phyloP scores from a whole-genome alignment of 2,797 vertebrate genomes.

The Halcyon chelicuti region DNA sequence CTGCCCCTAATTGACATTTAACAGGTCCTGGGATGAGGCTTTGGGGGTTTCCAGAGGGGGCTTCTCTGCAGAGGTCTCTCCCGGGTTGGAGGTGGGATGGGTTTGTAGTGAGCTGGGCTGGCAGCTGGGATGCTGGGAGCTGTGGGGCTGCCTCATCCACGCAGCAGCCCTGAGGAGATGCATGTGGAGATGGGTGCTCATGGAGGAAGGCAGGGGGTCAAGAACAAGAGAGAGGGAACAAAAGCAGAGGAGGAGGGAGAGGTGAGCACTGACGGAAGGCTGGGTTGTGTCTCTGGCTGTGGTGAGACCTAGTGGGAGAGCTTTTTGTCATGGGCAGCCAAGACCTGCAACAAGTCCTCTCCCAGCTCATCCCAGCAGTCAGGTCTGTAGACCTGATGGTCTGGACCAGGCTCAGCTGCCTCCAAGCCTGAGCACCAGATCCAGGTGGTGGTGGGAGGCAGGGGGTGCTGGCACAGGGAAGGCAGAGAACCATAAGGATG shows the following conservation, averaged over 20 bases:
- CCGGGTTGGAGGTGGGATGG: not conserved
- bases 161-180: not conserved
- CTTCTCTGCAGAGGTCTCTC: not conserved
- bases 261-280: not conserved
- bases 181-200: rapidly evolving
- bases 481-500: not conserved
- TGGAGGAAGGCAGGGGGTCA: not conserved
- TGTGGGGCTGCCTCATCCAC: not conserved
- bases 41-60: not conserved
- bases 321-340: not conserved
- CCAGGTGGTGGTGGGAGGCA: rapidly evolving
- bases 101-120: not conserved
- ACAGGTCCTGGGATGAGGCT: not conserved
- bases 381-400: rapidly evolving
- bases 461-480: not conserved
- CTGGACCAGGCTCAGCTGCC: not conserved
- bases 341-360: not conserved
- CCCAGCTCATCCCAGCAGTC: rapidly evolving
- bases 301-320: not conserved
- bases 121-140: not conserved
- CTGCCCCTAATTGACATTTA: not conserved
- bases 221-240: not conserved
- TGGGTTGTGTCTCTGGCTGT: rapidly evolving
- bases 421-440: not conserved
- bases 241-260: not conserved